Conservation (phyloP, 2,797 vertebrate species). For the Peromyscus attwateri region DNA sequence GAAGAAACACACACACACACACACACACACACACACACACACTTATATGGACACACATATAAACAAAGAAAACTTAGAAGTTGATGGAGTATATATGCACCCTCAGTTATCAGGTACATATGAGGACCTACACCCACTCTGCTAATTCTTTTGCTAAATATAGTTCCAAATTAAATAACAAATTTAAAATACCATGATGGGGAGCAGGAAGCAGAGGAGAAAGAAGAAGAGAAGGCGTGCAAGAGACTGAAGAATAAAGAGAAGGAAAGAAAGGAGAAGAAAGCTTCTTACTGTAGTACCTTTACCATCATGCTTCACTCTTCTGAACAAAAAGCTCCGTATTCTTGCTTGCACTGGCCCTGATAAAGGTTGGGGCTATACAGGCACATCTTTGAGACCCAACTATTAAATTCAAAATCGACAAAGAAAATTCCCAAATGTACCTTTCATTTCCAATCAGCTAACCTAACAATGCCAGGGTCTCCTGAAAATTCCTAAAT, state of each 20-base stretch:
- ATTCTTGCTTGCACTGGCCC: background rate
- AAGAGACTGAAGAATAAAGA: background rate
- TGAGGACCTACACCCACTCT: background rate
- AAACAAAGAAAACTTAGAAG: background rate
- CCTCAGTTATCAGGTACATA: background rate
- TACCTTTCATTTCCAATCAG: background rate
- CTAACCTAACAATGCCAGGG: background rate
- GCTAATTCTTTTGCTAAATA: background rate
- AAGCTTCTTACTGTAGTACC: background rate
- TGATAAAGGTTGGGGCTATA: background rate
- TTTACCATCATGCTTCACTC: background rate
- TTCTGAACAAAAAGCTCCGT: background rate
- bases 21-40: background rate
- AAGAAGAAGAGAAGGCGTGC: background rate
- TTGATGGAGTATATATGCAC: background rate
- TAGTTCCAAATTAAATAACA: background rate
- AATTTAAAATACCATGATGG: background rate
- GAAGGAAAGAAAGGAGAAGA: background rate
- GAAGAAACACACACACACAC: background rate
- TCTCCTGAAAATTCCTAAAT: background rate
- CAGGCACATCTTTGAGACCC: conserved; percentile 27
- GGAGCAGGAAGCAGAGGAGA: too few relatives aligned
- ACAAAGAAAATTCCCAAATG: background rate
- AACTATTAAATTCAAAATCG: background rate
- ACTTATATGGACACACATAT: background rate